Base-by-base conservation (phyloP, 30 jellyfish, hydroid and myxozoan genomes). In the Turritopsis dohrnii region DNA sequence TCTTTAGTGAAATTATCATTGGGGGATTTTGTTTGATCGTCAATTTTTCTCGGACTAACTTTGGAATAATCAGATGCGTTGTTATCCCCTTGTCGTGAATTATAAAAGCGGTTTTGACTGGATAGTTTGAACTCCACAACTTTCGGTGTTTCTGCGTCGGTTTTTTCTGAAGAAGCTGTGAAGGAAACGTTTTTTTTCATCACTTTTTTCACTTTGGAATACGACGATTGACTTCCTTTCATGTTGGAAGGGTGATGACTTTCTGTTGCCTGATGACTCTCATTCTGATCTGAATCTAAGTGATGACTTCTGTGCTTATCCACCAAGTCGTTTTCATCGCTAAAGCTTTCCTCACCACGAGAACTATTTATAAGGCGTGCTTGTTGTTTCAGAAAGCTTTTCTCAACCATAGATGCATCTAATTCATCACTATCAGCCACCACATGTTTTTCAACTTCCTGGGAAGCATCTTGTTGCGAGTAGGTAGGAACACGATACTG, bases 21-120 rank as follows among this genome's bases (percentile, higher is more conserved):
- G 13, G 60, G 9, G 13, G 60, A 13, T 41, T 41, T 41, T 3
- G n/a, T n/a, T n/a, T 13, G 9, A 41, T 41, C 60, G 60, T 13
- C 60, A 41, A 5, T 13, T 41, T 41, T 41, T 13, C 60, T 41
- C 9, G 13, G 60, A 41, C 60, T 41, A 41, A 41, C 60, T 41
- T 41, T 41, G 5, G 60, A 41, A 41, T 41, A 5, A 41, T 41
- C 60, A 41, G 60, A 3, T 41, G 13, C 60, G 13, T 13, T 41
- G 5, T 7, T 21, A 21, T 69, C 30, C 77, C 8, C 22, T n/a
- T n/a, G 77, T 19, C 30, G 28, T 7, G 28, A 23, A 69, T n/a
- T 23, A 69, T 69, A 69, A 69, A 69, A 69, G 19, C 77, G 77
- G 30, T 69, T 69, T n/a, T 69, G 16, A n/a, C 19, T 69, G 77